These are phyloP conservation scores for Chroicocephalus ridibundus DNA, from an alignment of 2,113 vertebrate species.

Conservation along the genomic window DNA sequence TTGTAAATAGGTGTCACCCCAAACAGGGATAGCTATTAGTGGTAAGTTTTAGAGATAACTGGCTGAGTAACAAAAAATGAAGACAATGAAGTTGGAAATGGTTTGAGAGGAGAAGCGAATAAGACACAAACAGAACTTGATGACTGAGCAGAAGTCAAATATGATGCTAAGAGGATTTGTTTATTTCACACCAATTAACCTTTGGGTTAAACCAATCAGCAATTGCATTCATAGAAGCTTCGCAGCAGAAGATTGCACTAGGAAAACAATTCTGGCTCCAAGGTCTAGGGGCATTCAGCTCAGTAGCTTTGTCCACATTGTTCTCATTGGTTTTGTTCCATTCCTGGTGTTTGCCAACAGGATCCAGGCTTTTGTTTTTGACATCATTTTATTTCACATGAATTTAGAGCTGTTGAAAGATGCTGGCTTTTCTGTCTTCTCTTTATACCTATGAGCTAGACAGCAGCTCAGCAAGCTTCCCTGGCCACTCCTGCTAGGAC, in stretches of 20 bases:
- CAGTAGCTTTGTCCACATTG: background rate
- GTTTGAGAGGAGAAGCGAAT: background rate
- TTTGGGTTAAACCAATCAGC: constrained; percentile 1
- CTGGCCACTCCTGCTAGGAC: background rate
- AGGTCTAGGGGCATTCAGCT: background rate
- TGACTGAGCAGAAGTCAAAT: background rate
- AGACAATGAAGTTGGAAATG: background rate
- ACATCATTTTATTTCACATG: background rate
- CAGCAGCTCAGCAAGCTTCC: background rate
- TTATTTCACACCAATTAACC: constrained; percentile 25
- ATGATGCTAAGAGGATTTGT: background rate
- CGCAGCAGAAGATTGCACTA: background rate
- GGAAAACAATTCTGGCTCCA: background rate
- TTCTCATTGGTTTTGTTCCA: background rate
- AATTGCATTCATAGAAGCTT: background rate
- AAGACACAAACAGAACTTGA: background rate
- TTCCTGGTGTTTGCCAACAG: background rate
- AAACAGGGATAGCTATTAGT: background rate
- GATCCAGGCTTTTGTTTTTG: background rate
- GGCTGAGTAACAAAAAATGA: background rate
- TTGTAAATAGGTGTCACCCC: background rate
- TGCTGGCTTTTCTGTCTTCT: background rate
- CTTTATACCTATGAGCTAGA: background rate
- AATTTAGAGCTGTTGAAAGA: background rate
- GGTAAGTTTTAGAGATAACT: background rate